Evolutionary conservation across 2,113 vertebrate genomes (phyloP), one percentile per base, ranked within the genome.

Genomic region (Galeopterus variegatus): DNA sequence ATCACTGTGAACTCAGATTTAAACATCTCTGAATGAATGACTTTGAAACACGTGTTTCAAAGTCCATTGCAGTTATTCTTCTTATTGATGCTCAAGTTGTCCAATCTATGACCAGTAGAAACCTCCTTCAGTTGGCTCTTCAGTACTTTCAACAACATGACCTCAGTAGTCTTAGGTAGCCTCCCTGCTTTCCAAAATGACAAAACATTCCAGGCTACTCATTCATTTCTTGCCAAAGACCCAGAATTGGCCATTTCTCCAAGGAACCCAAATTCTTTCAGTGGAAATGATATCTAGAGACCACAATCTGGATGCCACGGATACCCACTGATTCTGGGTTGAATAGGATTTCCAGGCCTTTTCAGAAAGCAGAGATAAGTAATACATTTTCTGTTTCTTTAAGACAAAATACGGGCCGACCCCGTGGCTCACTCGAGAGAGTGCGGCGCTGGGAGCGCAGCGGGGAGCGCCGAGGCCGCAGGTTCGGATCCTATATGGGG

Each of bases 1-100:
- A 94, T 81, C 85, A 93, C 90, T 96, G 65, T 79, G 21, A 96
- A 89, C 48, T 90, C 76, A 96, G 64, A 89, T 88, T 80, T 90
- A 84, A 97, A 76, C 33, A 93, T 81, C 50, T 60, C 4, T 94
- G 62, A 85, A 41, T 41, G 41, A 41, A 41, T 41, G 41, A 41
- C 41, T 41, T 41, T 41, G 41, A 41, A 41, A 41, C 4, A 41
- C 87, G 33, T 75, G 41, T 95, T 93, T 96, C 72, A 96, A 64
- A 97, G 67, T 88, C 72, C 80, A 90, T 19, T 87, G 82, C 13
- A 95, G 75, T 80, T 93, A 70, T 82, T 83, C 52, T 93, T 87
- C 90, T 31, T 93, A 96, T 1, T 93, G 75, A 95, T 95, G 58
- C 14, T 90, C 60, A 92, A 41, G 64, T 60, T 96, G 77, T 94